Conservation (phyloP, 2,113 vertebrate genomes). For the Candoia aspera region DNA sequence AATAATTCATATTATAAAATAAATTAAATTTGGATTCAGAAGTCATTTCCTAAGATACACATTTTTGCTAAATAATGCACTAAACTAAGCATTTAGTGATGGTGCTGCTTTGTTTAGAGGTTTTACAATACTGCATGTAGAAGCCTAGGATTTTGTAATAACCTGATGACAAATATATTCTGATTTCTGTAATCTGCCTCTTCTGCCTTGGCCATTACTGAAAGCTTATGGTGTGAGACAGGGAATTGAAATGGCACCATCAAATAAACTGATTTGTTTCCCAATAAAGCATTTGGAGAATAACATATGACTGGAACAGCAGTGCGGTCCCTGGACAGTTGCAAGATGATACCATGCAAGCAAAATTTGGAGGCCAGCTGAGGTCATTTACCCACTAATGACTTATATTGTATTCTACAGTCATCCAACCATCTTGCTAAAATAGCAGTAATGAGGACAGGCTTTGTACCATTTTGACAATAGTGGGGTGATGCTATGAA, state of each 20-base stretch:
- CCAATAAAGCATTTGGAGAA: neutral
- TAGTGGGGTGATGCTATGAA: neutral
- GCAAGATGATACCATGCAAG: neutral
- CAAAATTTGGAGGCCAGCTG: neutral
- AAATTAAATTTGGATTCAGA: conserved; percentile 56
- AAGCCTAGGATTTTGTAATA: conserved; percentile 5
- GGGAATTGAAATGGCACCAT: neutral
- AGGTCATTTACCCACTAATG: neutral
- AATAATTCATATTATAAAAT: conserved; percentile 47
- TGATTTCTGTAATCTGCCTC: neutral
- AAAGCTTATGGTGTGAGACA: neutral
- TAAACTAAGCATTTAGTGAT: neutral
- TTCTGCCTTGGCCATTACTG: neutral
- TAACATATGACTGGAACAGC: neutral
- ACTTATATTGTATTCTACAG: neutral
- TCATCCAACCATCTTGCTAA: neutral
- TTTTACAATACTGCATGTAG: neutral
- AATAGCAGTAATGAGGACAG: neutral
- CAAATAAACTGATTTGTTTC: neutral
- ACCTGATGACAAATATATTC: conserved; percentile 30
- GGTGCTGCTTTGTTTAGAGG: conserved; percentile 6
- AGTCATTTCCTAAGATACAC: neutral
- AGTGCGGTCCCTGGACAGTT: neutral
- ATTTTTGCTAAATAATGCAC: conserved; percentile 24
- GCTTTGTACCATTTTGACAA: neutral